phyloP scores from a whole-genome alignment of 2,797 vertebrate genomes.

The Pitangus sulphuratus region DNA sequence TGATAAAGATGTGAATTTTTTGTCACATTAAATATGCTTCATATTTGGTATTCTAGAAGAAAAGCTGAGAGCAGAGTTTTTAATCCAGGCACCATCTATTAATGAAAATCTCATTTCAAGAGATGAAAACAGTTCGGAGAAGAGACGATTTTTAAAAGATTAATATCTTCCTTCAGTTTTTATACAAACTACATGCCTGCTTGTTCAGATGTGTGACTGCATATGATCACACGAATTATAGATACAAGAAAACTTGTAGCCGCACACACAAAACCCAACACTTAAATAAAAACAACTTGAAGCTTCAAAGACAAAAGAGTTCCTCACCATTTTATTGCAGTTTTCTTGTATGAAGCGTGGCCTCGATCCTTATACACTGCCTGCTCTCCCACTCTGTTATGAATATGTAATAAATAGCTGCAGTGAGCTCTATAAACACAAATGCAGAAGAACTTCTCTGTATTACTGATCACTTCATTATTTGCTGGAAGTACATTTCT shows the following conservation, averaged over 20 bases:
- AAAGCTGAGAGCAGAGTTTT: neutral
- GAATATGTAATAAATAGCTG: neutral
- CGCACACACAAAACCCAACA: neutral
- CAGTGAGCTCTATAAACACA: neutral
- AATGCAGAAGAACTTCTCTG: neutral
- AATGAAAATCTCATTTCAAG: slow-evolving; percentile 29
- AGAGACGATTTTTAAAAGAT: neutral
- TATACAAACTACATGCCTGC: neutral
- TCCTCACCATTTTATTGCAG: neutral
- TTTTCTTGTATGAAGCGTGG: neutral
- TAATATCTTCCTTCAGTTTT: neutral
- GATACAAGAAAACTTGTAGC: neutral
- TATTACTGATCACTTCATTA: fast-evolving
- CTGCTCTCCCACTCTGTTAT: neutral
- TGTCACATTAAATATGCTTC: slow-evolving; percentile 39
- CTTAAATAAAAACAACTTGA: neutral
- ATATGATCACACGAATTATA: neutral
- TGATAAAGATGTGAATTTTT: slow-evolving; percentile 34
- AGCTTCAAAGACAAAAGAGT: neutral
- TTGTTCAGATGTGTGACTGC: neutral
- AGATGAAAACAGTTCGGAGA: neutral
- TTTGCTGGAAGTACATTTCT: neutral
- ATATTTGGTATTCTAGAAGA: neutral
- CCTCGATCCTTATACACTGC: neutral
- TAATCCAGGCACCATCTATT: slow-evolving; percentile 15